phyloP scores from a whole-genome alignment of 2,888 invertebrate genomes.

The Metalampra italica region DNA sequence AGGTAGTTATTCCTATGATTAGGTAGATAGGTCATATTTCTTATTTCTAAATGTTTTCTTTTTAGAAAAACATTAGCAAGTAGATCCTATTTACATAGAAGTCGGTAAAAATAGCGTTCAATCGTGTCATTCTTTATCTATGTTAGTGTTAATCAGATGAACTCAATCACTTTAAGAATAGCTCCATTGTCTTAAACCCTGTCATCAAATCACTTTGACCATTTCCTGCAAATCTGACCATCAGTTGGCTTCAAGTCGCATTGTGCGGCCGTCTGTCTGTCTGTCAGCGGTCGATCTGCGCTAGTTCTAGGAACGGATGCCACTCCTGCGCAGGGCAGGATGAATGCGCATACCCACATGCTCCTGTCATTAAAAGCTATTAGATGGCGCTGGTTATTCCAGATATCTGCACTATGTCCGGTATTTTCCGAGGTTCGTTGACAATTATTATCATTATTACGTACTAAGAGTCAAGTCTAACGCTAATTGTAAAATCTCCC shows the following conservation, averaged over 20 bases:
- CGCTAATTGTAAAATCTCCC: too few relatives aligned
- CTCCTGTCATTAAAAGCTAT: conserved; percentile 37
- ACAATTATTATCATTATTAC: background rate
- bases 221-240: conserved; percentile 26
- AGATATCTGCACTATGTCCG: conserved; percentile 9
- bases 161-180: too few relatives aligned
- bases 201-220: conserved; percentile 12
- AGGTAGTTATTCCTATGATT: too few relatives aligned
- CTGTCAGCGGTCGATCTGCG: conserved; percentile 21
- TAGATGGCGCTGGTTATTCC: conserved; percentile 18
- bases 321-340: conserved; percentile 36
- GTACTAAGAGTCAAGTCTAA: background rate
- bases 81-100: too few relatives aligned
- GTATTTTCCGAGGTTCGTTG: background rate
- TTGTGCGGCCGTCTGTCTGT: conserved; percentile 43
- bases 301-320: conserved; percentile 52
- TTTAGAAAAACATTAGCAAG: too few relatives aligned
- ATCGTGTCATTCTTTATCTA: too few relatives aligned
- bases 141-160: too few relatives aligned
- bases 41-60: too few relatives aligned
- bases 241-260: conserved; percentile 15
- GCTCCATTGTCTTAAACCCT: background rate
- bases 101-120: too few relatives aligned
- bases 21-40: too few relatives aligned
- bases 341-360: conserved; percentile 16